A percentile compares a stretch with the other conserved stretches of the same genome.
Evolutionary conservation across 1,140 invertebrate species (phyloP).

Genomic region (Aphaenogaster ashmeadi): DNA sequence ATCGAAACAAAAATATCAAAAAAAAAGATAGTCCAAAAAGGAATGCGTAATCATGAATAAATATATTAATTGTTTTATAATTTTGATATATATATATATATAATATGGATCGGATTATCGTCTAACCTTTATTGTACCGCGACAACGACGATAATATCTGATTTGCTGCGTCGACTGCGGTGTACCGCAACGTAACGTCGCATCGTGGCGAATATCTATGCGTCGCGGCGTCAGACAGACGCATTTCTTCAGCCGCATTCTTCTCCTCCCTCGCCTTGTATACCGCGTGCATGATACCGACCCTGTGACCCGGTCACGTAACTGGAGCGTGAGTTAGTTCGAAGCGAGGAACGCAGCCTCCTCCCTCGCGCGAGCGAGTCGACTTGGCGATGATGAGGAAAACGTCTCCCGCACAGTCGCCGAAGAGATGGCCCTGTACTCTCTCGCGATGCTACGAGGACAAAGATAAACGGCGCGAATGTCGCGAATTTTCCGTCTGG

Average conservation of each 20-base stretch:
- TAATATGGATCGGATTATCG: neutral
- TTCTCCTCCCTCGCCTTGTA: neutral
- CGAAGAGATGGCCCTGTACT: neutral
- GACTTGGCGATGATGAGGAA: conserved; percentile 58
- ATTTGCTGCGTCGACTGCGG: neutral
- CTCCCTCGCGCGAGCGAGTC: neutral
- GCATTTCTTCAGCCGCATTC: conserved; percentile 53
- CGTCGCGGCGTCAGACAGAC: conserved; percentile 65
- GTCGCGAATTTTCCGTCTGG: conserved; percentile 15
- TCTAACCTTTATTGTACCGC: neutral
- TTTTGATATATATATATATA: neutral
- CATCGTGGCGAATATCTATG: conserved; percentile 43
- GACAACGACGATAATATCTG: neutral
- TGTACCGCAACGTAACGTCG: neutral
- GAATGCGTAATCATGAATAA: neutral
- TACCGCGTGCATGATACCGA: conserved; percentile 46
- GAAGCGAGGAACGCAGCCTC: conserved; percentile 24
- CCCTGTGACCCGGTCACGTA: conserved; percentile 73
- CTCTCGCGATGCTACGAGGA: neutral
- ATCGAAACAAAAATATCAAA: neutral
- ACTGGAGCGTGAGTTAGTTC: conserved; percentile 72
- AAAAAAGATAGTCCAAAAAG: neutral
- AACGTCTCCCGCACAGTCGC: conserved; percentile 45
- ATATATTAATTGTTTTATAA: neutral
- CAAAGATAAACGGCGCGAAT: conserved; percentile 26